Evolutionary conservation across 2,113 vertebrate genomes (phyloP), one percentile per base, ranked within the genome.

Genomic region (Zeus faber): DNA sequence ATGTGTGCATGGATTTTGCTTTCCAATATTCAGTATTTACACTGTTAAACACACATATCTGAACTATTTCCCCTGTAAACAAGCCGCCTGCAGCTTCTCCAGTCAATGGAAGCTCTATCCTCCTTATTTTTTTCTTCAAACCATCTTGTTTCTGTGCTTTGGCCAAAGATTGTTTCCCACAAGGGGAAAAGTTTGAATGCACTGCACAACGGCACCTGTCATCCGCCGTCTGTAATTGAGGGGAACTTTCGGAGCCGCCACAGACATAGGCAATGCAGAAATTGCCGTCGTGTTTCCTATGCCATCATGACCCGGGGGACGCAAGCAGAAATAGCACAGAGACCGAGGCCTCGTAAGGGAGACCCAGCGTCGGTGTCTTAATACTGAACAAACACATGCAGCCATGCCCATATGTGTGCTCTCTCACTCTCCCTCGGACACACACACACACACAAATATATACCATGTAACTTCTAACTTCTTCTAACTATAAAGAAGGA

Each of bases 261-360:
- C 40, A 52, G 24, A 56, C 67, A 62, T 49, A n/a, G n/a, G n/a
- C n/a, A n/a, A n/a, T n/a, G 70, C 63, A 79, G 58, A 85, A 58
- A 60, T 44, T 60, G 51, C 65, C 43, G 51, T 60, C 72, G 68
- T 82, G 63, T 78, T 78, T 71, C 45, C 41, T 68, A 8, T 59
- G 55, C 69, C 65, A 74, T 80, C 54, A 62, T 76, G 65, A 79
- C 77, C 76, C 65, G 33, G 65, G 2, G 80, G 75, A 75, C 77
- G 69, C 76, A 72, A 40, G 55, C 80, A 80, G 74, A 83, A 87
- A 82, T 83, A 85, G 76, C 51, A 53, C 39, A 70, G 44, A 68
- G 77, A 63, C 60, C 8, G 41, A 39, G 60, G 72, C 67, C 65
- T 2, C 74, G 70, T 58, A 67, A 70, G 70, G 67, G 57, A n/a